A percentile compares a stretch with the other conserved stretches of the same genome.
Conservation (phyloP, 2,797 vertebrate species). For the Schizothorax lantsangensis region DNA sequence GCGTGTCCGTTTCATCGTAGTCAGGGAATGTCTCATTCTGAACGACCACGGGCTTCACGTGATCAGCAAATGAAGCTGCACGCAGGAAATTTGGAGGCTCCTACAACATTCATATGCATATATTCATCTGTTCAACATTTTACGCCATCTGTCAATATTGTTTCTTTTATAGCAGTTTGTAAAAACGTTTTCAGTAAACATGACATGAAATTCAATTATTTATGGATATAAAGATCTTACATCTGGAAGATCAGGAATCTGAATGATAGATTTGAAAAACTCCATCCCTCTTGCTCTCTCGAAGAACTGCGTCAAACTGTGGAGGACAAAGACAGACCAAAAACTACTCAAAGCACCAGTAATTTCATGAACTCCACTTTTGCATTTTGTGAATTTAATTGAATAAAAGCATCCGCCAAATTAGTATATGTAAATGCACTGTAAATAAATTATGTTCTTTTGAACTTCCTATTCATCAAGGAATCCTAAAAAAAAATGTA, state of each 20-base stretch:
- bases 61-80: conserved; percentile 89
- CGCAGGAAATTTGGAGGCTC: conserved; percentile 95
- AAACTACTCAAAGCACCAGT: background rate
- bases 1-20: conserved; percentile 70
- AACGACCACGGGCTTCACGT: conserved; percentile 92
- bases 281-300: conserved; percentile 93
- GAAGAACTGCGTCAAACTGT: conserved; percentile 91
- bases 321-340: conserved; percentile 38
- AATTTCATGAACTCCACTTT: background rate
- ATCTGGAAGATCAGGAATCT: conserved; percentile 95
- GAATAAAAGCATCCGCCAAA: background rate
- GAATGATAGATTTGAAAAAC: conserved; percentile 93
- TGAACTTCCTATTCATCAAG: background rate
- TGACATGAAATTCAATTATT: background rate
- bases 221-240: conserved; percentile 72
- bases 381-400: background rate
- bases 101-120: conserved; percentile 67
- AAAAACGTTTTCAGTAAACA: background rate
- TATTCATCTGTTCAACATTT: background rate
- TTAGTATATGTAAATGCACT: background rate
- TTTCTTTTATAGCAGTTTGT: background rate
- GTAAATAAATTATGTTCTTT: background rate
- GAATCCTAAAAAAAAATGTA: background rate
- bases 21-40: conserved; percentile 68
- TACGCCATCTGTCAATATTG: background rate